Conservation (phyloP, 2,113 vertebrate genomes). For the Sterrhoptilus dennistouni region DNA sequence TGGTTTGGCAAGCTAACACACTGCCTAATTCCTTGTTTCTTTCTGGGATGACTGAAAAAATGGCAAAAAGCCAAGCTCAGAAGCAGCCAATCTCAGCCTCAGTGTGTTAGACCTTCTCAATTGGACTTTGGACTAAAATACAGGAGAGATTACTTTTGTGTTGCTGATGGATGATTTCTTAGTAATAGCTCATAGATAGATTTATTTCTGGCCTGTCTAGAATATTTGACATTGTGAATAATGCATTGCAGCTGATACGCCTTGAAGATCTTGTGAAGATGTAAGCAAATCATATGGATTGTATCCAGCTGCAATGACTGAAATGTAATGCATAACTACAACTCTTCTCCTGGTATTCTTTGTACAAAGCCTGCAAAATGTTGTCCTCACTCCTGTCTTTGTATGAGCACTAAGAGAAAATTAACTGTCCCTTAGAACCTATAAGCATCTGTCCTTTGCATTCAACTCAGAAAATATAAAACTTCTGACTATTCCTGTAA, state of each 20-base stretch:
- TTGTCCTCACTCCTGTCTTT: not conserved
- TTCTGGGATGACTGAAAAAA: not conserved
- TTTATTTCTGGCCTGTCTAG: constrained; percentile 47
- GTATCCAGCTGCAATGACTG: constrained; percentile 12
- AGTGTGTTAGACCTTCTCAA: not conserved
- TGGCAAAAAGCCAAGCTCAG: constrained; percentile 1
- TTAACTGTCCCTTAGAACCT: not conserved
- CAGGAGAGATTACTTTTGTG: constrained; percentile 22
- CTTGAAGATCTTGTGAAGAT: constrained; percentile 44
- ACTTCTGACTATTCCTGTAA: not conserved
- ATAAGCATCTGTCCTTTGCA: not conserved
- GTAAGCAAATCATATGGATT: constrained; percentile 27
- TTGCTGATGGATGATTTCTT: constrained; percentile 42
- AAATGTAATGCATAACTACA: not conserved
- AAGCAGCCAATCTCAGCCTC: not conserved
- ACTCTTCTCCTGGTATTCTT: not conserved
- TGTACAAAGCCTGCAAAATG: not conserved
- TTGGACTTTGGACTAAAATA: not conserved
- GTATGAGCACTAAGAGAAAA: not conserved
- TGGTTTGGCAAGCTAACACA: not conserved
- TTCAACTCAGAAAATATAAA: not conserved
- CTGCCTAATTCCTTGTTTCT: not conserved
- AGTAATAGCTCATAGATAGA: constrained; percentile 35
- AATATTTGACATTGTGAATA: constrained; percentile 46
- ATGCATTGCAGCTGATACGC: constrained; percentile 31